Evolutionary conservation across 2,888 invertebrate genomes (phyloP).

Genomic region (Theretra japonica): DNA sequence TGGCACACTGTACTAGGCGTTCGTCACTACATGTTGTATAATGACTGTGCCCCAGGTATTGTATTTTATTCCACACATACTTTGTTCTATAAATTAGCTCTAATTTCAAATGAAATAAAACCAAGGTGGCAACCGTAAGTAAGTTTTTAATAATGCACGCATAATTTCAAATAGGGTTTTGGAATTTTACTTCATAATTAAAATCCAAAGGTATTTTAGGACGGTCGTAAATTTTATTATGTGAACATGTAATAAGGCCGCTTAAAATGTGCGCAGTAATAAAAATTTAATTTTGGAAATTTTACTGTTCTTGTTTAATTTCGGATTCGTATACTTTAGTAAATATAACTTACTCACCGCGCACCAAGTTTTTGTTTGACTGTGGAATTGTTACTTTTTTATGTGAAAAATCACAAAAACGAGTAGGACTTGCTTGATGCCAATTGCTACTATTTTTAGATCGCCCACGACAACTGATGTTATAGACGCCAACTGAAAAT

Average conservation of each 20-base stretch:
- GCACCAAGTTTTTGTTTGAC: neutral
- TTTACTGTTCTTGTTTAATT: neutral
- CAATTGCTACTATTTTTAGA: too few relatives aligned
- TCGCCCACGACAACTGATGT: too few relatives aligned
- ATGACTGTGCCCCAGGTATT: too few relatives aligned
- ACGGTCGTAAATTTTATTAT: conserved; percentile 32
- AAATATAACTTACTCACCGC: neutral
- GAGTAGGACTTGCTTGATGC: too few relatives aligned
- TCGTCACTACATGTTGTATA: too few relatives aligned
- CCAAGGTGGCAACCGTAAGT: neutral
- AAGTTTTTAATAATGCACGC: neutral
- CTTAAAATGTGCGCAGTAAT: neutral
- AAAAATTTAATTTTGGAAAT: neutral
- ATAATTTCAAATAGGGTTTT: neutral
- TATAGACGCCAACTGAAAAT: too few relatives aligned
- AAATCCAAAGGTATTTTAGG: neutral
- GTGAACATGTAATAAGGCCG: neutral
- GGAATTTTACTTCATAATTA: neutral
- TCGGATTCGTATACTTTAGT: neutral
- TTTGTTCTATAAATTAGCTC: too few relatives aligned
- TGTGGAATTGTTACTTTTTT: too few relatives aligned
- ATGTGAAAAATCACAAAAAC: too few relatives aligned
- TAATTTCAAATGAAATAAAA: neutral
- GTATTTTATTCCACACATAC: too few relatives aligned
- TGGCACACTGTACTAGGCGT: too few relatives aligned